A percentile compares a stretch with the other conserved stretches of the same genome.
These are phyloP conservation scores for Timema podura DNA, from an alignment of 2,888 invertebrate species.

Conservation along the genomic window DNA sequence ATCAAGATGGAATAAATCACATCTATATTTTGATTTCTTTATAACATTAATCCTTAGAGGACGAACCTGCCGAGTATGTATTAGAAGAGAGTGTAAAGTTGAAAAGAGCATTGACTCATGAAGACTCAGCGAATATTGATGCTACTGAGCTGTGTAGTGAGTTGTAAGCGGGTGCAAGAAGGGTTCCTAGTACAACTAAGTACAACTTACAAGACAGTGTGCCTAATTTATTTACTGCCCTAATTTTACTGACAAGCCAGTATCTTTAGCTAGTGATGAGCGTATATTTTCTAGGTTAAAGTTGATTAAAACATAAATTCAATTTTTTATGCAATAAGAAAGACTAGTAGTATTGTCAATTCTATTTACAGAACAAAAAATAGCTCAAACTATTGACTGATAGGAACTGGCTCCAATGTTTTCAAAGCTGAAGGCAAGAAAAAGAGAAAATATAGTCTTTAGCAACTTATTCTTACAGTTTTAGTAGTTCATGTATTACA, in stretches of 20 bases:
- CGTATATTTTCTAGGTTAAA: neutral
- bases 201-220: neutral
- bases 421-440: neutral
- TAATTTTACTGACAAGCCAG: neutral
- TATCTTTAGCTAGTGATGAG: neutral
- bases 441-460: no score
- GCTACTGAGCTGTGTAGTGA: neutral
- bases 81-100: neutral
- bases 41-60: neutral
- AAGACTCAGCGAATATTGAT: constrained; percentile 12
- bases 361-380: neutral
- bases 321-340: neutral
- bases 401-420: no score
- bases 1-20: neutral
- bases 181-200: neutral
- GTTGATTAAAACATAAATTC: neutral
- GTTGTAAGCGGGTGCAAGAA: neutral
- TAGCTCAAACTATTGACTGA: neutral
- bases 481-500: no score
- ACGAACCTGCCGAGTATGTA: constrained; percentile 3
- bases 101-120: constrained; percentile 3
- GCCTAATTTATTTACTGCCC: neutral
- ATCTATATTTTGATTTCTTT: neutral
- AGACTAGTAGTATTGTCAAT: neutral
- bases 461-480: no score